phyloP scores from a whole-genome alignment of 2,113 vertebrate species.

The Pedetes capensis region DNA sequence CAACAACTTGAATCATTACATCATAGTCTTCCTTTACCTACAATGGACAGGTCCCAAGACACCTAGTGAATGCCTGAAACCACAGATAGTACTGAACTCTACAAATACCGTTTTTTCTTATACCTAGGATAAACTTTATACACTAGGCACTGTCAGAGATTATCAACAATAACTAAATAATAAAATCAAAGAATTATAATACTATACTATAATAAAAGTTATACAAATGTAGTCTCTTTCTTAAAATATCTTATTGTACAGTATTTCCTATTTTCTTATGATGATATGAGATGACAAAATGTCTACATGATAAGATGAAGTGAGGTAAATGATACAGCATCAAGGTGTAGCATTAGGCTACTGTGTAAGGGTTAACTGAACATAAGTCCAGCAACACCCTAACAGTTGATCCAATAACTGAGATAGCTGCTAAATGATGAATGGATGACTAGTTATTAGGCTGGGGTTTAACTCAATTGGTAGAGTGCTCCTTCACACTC shows the following conservation, averaged over 20 bases:
- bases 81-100: not conserved
- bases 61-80: not conserved
- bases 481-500: no score
- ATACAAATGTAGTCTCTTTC: not conserved
- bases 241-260: no score
- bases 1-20: slow-evolving; percentile 68
- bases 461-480: no score
- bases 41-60: not conserved
- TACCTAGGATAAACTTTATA: not conserved
- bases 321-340: not conserved
- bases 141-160: not conserved
- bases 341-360: not conserved
- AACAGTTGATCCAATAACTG: not conserved
- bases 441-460: no score
- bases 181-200: not conserved
- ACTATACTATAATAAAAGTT: not conserved
- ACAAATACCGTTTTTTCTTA: not conserved
- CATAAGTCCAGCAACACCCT: not conserved
- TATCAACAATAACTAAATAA: not conserved
- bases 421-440: no score
- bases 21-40: not conserved
- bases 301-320: not conserved
- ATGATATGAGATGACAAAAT: not conserved
- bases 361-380: not conserved
- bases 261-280: no score